These are phyloP conservation scores for Ophonus ardosiacus DNA, from an alignment of 2,888 invertebrate species.

Conservation along the genomic window DNA sequence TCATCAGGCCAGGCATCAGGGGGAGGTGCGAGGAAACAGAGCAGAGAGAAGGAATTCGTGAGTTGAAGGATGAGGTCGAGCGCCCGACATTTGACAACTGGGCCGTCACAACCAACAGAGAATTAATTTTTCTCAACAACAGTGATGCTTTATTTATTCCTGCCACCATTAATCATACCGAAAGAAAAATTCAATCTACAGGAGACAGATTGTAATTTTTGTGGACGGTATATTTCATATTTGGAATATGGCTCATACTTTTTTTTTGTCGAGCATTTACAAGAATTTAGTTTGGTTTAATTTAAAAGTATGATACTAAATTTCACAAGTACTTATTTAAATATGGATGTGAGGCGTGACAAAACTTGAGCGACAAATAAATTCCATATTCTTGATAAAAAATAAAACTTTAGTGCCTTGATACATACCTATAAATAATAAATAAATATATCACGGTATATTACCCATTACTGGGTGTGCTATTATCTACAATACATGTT, in stretches of 20 bases:
- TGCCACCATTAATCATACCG: conserved; percentile 26
- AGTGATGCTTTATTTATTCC: conserved; percentile 39
- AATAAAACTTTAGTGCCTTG: too few species aligned
- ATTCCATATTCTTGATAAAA: too few species aligned
- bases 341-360: too few species aligned
- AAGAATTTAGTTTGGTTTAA: too few species aligned
- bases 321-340: too few species aligned
- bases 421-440: too few species aligned
- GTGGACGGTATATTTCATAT: not conserved
- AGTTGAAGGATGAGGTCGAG: not conserved
- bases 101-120: conserved; percentile 11
- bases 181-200: conserved; percentile 19
- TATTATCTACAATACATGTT: too few species aligned
- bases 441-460: too few species aligned
- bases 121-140: conserved; percentile 18
- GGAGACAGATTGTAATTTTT: not conserved
- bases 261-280: not conserved
- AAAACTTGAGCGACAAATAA: too few species aligned
- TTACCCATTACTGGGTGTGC: too few species aligned
- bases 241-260: not conserved
- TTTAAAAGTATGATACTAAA: too few species aligned
- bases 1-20: conserved; percentile 22
- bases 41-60: not conserved
- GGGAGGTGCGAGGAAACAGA: not conserved
- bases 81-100: conserved; percentile 32